Base-by-base conservation (phyloP, 2,888 invertebrate genomes). In the Malacosoma neustria region DNA sequence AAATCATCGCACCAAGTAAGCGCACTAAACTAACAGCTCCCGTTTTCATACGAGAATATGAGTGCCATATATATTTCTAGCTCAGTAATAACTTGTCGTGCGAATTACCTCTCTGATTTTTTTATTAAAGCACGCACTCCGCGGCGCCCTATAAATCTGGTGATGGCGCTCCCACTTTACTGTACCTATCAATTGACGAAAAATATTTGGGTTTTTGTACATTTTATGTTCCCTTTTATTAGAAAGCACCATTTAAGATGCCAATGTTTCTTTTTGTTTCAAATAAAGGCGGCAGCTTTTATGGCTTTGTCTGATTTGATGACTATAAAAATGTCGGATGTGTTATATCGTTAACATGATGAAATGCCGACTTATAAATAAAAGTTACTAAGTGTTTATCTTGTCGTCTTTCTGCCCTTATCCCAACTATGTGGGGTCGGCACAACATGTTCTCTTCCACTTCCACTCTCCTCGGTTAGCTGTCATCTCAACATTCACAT, bases 61-160 rank as follows among this genome's bases (percentile, higher is more conserved):
- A 67, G 65, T 64, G 57, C 57, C 66, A 61, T 70, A 75, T 71
- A 77, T 77, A 73, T 72, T 68, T 70, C 63, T 61, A 66, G 66
- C 56, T 48, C 52, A 45, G 79, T 71, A 73, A 79, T 82, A 84
- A 82, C 69, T 77, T 80, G 75, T 77, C 70, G 67, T 67, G 65
- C 57, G 74, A 80, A 77, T 81, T 80, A 82, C 84, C 80, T 79
- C 72, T 72, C 70, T 71, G 72, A 65, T 76, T 73, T 73, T 79
- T 81, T 80, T 80, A 76, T 76, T 72, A 73, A 76, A 71, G 70
- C 73, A 74, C 79, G 69, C 77, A 72, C 69, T 65, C 60, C 54
- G 59, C 66, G 80, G 80, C 80, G 81, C 79, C 81, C 64, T 69
- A 81, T 84, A 84, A 81, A 82, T 84, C 74, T 72, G 65, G 54